Percentiles rank a stretch among this genome's conserved stretches.
Conservation (phyloP, 2,888 invertebrate species). For the Masnerella sp. region DNA sequence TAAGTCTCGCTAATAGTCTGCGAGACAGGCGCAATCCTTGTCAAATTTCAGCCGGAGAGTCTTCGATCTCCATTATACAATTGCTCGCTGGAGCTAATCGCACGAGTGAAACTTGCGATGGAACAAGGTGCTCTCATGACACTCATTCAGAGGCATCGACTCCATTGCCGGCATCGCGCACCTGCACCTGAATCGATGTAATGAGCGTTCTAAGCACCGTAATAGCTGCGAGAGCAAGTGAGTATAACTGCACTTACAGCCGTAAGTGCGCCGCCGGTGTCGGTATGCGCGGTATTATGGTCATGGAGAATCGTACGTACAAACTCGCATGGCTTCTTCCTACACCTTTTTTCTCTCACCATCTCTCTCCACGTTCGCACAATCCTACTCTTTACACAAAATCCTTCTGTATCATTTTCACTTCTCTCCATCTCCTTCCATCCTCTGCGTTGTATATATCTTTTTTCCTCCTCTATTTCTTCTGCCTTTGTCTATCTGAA, state of each 20-base stretch:
- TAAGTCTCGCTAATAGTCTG: conserved; percentile 35
- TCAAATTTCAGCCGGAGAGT: conserved; percentile 43
- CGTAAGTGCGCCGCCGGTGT: conserved; percentile 54
- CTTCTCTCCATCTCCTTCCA: no score
- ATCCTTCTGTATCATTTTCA: no score
- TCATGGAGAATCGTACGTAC: conserved; percentile 60
- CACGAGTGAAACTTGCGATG: conserved; percentile 51
- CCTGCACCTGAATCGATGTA: conserved; percentile 64
- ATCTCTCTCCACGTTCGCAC: neutral
- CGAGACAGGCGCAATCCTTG: conserved; percentile 39
- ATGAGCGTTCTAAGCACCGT: conserved; percentile 62
- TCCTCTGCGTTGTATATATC: no score
- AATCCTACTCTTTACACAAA: no score
- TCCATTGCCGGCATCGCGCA: conserved; percentile 46
- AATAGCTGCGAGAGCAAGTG: conserved; percentile 59
- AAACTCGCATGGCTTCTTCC: conserved; percentile 56
- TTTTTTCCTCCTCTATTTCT: no score
- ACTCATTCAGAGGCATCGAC: conserved; percentile 56
- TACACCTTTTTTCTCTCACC: conserved; percentile 25
- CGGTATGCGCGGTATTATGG: conserved; percentile 59
- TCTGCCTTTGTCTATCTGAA: neutral
- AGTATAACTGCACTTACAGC: conserved; percentile 61
- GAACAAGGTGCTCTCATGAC: conserved; percentile 54
- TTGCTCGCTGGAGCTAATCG: conserved; percentile 38
- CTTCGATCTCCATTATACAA: conserved; percentile 48